Evolutionary conservation across 2,797 vertebrate species (phyloP), one percentile per base, ranked within the genome.

Genomic region (Fundulus diaphanus): DNA sequence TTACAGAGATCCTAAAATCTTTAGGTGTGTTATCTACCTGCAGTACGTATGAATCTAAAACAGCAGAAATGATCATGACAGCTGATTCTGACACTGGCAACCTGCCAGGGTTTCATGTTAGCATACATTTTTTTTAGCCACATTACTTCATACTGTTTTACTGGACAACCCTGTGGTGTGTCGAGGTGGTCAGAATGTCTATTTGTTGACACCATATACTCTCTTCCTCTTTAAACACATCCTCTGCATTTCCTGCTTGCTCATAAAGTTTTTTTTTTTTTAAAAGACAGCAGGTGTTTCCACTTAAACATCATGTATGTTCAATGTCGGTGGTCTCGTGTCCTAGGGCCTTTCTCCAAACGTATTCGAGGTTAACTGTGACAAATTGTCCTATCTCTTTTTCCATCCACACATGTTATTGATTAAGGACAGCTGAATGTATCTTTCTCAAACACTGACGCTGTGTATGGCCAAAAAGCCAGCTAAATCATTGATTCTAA

Each of bases 241-340:
- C 61, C 69, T 68, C 37, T 72, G 18, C 35, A 18, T 27, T 67
- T 61, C 71, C 33, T 31, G 51, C 31, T 54, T 63, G 27, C 73
- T 44, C 57, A 40, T 83, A 82, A 80, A 86, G 20, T 31, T 73
- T 6, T 33, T 42, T 70, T 48, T 48, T 51, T 83, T 27, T 59
- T 57, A 67, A 80, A 82, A 65, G 78, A 77, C 78, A 78, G 89
- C 85, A 89, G 82, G 82, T 88, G 87, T 92, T 89, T 84, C 78
- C 77, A 82, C 76, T 92, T 87, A 89, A 68, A 31, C 29, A 20
- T 63, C 52, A 40, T 46, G 1, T 70, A 48, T 0, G 24, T 66
- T 74, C 68, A 22, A 37, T 77, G 86, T 80, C 24, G 74, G 82
- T 85, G 82, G 82, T 87, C 85, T 78, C 11, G 31, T 18, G 22